phyloP scores from a whole-genome alignment of 2,113 vertebrate genomes.

The Neomonachus schauinslandi region DNA sequence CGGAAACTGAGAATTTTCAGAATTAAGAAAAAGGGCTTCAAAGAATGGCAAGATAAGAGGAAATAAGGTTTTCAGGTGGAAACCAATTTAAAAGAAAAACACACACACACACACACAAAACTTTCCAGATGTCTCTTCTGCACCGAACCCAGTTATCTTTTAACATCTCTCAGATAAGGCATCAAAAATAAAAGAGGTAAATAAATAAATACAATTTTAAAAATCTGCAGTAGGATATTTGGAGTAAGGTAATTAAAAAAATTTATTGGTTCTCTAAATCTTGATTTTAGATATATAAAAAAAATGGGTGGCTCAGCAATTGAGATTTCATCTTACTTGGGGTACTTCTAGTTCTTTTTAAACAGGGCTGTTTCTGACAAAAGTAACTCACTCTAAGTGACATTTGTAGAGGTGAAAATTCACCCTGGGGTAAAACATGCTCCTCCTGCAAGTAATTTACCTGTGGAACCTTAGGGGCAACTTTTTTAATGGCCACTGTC shows the following conservation, averaged over 20 bases:
- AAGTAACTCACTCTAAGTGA: conserved; percentile 65
- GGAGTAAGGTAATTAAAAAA: neutral
- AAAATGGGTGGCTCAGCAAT: neutral
- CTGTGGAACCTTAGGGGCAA: conserved; percentile 81
- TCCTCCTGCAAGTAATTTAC: conserved; percentile 84
- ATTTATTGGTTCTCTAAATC: accelerated
- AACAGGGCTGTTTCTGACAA: conserved; percentile 54
- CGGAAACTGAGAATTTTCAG: conserved; percentile 59
- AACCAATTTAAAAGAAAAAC: neutral
- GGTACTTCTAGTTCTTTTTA: neutral
- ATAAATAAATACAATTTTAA: neutral
- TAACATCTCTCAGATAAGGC: neutral
- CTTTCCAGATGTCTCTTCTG: conserved; percentile 30
- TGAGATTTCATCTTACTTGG: neutral
- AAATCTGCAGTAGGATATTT: neutral
- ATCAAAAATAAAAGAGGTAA: neutral
- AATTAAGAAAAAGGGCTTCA: conserved; percentile 60
- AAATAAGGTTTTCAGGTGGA: conserved; percentile 57
- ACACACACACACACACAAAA: neutral
- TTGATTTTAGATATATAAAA: neutral
- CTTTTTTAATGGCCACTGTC: conserved; percentile 81
- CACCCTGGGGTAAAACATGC: conserved; percentile 78
- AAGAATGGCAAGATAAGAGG: conserved; percentile 60
- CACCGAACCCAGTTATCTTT: neutral
- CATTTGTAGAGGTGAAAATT: conserved; percentile 81